Evolutionary conservation across 1,140 invertebrate genomes (phyloP).

Genomic region (Apis mellifera): Amel_HAv3.1 CM009944.2:4102001-4102500

Average conservation of each 20-base stretch:
- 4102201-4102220: slow-evolving; percentile 57
- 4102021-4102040: slow-evolving; percentile 22
- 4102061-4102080: slow-evolving; percentile 28
- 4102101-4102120: slow-evolving; percentile 36
- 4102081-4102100: slow-evolving; percentile 49
- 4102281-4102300: neutral
- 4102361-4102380: slow-evolving; percentile 23
- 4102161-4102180: slow-evolving; percentile 1
- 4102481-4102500: slow-evolving; percentile 10
- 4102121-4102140: slow-evolving; percentile 50
- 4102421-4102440: neutral
- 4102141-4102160: slow-evolving; percentile 41
- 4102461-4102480: slow-evolving; percentile 13
- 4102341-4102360: slow-evolving; percentile 44
- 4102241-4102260: slow-evolving; percentile 42
- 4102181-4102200: slow-evolving; percentile 49
- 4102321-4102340: slow-evolving; percentile 49
- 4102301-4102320: slow-evolving; percentile 22
- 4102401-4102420: slow-evolving; percentile 21
- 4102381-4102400: slow-evolving; percentile 29
- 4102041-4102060: neutral
- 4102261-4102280: slow-evolving; percentile 30
- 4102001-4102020: neutral
- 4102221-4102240: slow-evolving; percentile 60
- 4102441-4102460: slow-evolving; percentile 15